A percentile compares a stretch with the other conserved stretches of the same genome.
Conservation (phyloP, 2,797 vertebrate species). For the Setipinna tenuifilis region DNA sequence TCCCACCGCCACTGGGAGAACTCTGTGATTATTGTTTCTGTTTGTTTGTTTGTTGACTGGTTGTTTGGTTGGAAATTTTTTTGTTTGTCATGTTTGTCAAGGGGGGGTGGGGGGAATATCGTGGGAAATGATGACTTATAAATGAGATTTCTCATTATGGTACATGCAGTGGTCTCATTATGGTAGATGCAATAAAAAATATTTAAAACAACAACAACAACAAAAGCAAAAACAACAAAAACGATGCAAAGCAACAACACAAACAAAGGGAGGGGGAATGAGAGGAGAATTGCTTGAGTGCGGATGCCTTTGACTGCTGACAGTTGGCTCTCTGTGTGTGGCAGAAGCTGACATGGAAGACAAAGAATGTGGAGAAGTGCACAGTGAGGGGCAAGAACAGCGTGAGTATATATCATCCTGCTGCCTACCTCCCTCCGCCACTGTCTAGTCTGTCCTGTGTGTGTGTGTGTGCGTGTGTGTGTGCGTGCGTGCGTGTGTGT, state of each 20-base stretch:
- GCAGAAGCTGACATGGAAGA: constrained; percentile 84
- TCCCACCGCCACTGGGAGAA: background rate
- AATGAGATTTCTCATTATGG: background rate
- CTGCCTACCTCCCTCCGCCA: constrained; percentile 25
- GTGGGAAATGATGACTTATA: background rate
- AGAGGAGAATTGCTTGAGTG: constrained; percentile 54
- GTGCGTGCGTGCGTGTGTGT: constrained; percentile 31
- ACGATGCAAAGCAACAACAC: background rate
- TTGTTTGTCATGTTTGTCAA: background rate
- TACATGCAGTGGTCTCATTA: constrained; percentile 42
- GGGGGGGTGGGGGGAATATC: background rate
- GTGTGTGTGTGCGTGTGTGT: constrained; percentile 28
- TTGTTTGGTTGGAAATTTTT: too few species aligned
- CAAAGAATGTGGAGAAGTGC: constrained; percentile 83
- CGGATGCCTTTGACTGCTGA: constrained; percentile 60
- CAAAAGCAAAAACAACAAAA: background rate
- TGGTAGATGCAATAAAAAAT: constrained; percentile 53
- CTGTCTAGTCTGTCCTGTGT: background rate
- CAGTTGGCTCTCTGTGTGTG: constrained; percentile 63
- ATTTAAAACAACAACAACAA: too few species aligned
- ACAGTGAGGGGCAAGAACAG: constrained; percentile 84
- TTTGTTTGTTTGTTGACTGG: constrained; percentile 18
- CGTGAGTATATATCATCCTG: constrained; percentile 69
- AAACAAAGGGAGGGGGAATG: constrained; percentile 42
- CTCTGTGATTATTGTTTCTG: background rate